Evolutionary conservation across 2,797 vertebrate genomes (phyloP).

Genomic region (Lophotriccus pileatus): DNA sequence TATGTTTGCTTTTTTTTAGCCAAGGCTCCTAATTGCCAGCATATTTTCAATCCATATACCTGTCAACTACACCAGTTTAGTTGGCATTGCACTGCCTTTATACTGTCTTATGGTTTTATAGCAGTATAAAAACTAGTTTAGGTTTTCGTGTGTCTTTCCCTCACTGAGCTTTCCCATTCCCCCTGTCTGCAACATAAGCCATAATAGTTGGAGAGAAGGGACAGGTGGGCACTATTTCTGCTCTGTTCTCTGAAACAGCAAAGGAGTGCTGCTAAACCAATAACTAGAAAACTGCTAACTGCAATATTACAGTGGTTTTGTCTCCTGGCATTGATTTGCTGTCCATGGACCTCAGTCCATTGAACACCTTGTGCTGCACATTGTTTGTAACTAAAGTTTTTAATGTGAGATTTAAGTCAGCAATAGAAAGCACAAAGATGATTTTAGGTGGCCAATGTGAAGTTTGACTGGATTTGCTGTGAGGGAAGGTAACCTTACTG

Average conservation of each 20-base stretch:
- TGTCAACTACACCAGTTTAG: constrained; percentile 49
- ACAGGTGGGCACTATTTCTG: not conserved
- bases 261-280: not conserved
- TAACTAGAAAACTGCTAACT: not conserved
- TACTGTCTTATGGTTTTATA: constrained; percentile 17
- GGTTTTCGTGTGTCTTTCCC: not conserved
- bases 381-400: not conserved
- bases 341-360: not conserved
- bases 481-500: not conserved
- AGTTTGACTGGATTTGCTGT: not conserved
- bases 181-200: not conserved
- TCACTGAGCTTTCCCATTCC: constrained; percentile 3
- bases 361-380: rapidly evolving
- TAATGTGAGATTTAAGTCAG: not conserved
- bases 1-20: not conserved
- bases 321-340: not conserved
- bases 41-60: constrained; percentile 59
- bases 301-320: not conserved
- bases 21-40: constrained; percentile 53
- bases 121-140: constrained; percentile 18
- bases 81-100: constrained; percentile 41
- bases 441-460: not conserved
- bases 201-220: not conserved
- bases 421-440: not conserved
- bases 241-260: not conserved